Base-by-base conservation (phyloP, 2,113 vertebrate species). In the Cygnus buccinator region DNA sequence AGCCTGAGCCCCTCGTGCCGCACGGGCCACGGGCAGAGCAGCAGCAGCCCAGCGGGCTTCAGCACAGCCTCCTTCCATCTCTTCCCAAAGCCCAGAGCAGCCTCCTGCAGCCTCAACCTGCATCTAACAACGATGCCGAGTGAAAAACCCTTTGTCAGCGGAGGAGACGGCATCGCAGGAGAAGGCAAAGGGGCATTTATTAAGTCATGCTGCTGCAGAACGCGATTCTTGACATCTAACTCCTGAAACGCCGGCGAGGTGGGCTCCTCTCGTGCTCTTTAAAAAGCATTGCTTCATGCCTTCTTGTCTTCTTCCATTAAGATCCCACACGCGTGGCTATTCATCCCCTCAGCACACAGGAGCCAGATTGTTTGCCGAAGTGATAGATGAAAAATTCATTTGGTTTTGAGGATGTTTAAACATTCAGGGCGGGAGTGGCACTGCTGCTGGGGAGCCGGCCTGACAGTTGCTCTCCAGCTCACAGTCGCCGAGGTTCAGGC, bases 311-410 rank as follows among this genome's bases (percentile, higher is more conserved):
- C 82, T 74, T 10, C 95, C 85, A 95, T 96, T 95, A 94, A 80
- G 96, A 94, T 94, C 92, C 90, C 88, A 26, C 93, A 75, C 33
- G 87, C 50, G 26, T 77, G 95, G 95, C 89, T 84, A 84, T 94
- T 96, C 96, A 89, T 93, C 92, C 96, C 86, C 80, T 89, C 77
- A 44, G 95, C 94, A 92, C 92, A 89, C 87, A 92, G 94, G 87
- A 94, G 94, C 94, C 97, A 95, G 94, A 94, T 90, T 96, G 97
- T 96, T 96, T 96, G 94, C 93, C 3, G 2, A 94, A 96, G 92
- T 91, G 95, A 94, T 93, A 90, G 94, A 97, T 96, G 91, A 97
- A 97, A 97, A 97, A 97, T 94, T 95, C 92, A 96, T 97, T 94
- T 91, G 88, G 79, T 86, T 97, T 94, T 44, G 92, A 76, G 86